These are phyloP conservation scores for Natrix natrix DNA, from an alignment of 2,797 vertebrate species.

Conservation along the genomic window DNA sequence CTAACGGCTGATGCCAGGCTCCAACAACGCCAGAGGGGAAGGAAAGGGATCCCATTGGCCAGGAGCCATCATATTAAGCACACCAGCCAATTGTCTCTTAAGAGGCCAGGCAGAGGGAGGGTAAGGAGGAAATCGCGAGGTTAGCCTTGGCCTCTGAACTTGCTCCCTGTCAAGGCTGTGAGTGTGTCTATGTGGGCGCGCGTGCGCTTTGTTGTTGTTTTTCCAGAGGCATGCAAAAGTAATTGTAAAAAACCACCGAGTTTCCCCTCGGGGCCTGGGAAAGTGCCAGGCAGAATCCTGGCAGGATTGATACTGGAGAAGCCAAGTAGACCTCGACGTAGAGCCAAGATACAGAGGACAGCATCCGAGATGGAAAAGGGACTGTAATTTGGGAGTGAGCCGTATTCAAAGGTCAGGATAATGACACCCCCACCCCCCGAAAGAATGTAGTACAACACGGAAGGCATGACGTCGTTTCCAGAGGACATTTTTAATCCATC, in stretches of 20 bases:
- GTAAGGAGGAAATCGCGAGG: not conserved
- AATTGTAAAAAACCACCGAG: not conserved
- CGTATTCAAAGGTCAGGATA: not conserved
- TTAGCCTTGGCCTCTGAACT: not conserved
- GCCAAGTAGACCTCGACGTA: not conserved
- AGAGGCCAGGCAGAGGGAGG: not conserved
- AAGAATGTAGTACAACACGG: not conserved
- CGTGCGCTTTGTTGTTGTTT: not conserved
- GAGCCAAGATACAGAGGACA: not conserved
- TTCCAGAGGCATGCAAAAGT: not conserved
- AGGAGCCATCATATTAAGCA: slow-evolving; percentile 18
- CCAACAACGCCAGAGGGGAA: not conserved
- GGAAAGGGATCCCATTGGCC: slow-evolving; percentile 32
- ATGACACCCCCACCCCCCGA: too few species aligned
- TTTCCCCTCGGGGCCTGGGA: not conserved
- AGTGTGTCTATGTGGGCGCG: too few species aligned
- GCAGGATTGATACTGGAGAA: not conserved
- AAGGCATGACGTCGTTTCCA: not conserved
- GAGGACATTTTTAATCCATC: not conserved
- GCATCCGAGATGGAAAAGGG: not conserved
- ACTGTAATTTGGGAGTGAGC: not conserved
- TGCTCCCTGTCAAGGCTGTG: not conserved
- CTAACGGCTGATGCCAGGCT: slow-evolving; percentile 16
- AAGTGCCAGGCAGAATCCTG: not conserved
- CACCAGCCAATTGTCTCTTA: slow-evolving; percentile 21